A percentile compares a stretch with the other conserved stretches of the same genome.
Evolutionary conservation across 2,888 invertebrate genomes (phyloP).

Genomic region (Chesias legatella): DNA sequence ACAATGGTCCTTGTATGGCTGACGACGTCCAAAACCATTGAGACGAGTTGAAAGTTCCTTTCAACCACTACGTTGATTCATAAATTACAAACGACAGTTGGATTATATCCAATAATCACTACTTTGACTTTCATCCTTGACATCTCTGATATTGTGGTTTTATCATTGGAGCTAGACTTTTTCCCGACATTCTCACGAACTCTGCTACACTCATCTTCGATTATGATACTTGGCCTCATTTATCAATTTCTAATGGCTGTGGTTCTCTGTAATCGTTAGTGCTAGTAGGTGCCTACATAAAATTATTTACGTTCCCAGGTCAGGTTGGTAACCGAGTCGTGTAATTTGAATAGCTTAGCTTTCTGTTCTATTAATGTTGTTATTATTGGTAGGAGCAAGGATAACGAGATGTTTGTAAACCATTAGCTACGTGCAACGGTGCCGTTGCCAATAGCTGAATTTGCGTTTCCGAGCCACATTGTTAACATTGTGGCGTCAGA

Average conservation of each 20-base stretch:
- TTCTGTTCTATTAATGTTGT: slow-evolving; percentile 19
- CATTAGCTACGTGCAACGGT: slow-evolving; percentile 21
- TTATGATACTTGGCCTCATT: slow-evolving; percentile 15
- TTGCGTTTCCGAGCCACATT: slow-evolving; percentile 9
- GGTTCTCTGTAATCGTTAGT: slow-evolving; percentile 10
- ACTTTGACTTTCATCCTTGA: slow-evolving; percentile 55
- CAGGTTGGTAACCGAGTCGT: slow-evolving; percentile 7
- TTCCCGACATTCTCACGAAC: background rate
- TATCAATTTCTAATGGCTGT: slow-evolving; percentile 11
- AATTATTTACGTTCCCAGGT: slow-evolving; percentile 10
- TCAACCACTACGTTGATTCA: slow-evolving; percentile 42
- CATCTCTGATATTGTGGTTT: slow-evolving; percentile 20
- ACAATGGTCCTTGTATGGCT: too few relatives aligned
- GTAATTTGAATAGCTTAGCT: slow-evolving; percentile 15
- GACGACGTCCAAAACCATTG: too few relatives aligned
- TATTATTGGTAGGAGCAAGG: slow-evolving; percentile 23
- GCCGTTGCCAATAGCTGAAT: slow-evolving; percentile 7
- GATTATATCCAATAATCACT: slow-evolving; percentile 48
- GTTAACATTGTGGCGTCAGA: slow-evolving; percentile 2
- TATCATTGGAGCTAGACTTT: background rate
- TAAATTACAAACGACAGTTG: slow-evolving; percentile 47
- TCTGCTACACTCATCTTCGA: background rate
- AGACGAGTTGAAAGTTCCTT: slow-evolving; percentile 5
- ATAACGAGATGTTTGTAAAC: slow-evolving; percentile 30
- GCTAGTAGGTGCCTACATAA: slow-evolving; percentile 5